Percentiles rank a stretch among this genome's conserved stretches.
Evolutionary conservation across 1,140 invertebrate genomes (phyloP).

Genomic region (Drosophila subpulchrella): DNA sequence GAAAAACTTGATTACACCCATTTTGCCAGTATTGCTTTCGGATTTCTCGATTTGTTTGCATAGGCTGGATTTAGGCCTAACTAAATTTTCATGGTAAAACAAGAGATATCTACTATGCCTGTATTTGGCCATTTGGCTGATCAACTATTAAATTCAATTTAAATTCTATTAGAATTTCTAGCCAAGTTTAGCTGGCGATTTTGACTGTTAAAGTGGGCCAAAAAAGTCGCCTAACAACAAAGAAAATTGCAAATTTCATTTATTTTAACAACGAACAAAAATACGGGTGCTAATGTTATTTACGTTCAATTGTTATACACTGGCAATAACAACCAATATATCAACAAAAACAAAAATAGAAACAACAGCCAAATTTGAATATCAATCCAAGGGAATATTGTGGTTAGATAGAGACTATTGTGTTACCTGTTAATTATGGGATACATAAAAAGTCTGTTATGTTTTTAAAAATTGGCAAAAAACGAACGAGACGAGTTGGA

Average conservation of each 20-base stretch:
- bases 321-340: conserved; percentile 15
- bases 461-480: too few species aligned
- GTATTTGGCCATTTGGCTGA: background rate
- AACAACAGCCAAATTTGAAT: conserved; percentile 8
- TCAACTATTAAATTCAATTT: conserved; percentile 42
- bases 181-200: background rate
- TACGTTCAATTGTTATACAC: conserved; percentile 15
- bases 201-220: background rate
- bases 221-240: conserved; percentile 13
- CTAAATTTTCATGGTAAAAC: conserved; percentile 5
- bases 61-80: background rate
- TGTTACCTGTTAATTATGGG: background rate
- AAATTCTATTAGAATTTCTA: conserved; percentile 18
- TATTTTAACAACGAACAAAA: conserved; percentile 4
- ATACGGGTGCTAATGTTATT: conserved; percentile 19
- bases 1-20: background rate
- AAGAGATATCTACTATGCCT: background rate
- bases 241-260: conserved; percentile 18
- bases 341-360: conserved; percentile 13
- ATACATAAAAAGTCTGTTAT: background rate
- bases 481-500: too few species aligned
- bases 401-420: background rate
- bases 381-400: conserved; percentile 4
- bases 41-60: conserved; percentile 1
- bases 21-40: background rate